Conservation (phyloP, 2,888 invertebrate genomes). For the Oxycera nigricornis region DNA sequence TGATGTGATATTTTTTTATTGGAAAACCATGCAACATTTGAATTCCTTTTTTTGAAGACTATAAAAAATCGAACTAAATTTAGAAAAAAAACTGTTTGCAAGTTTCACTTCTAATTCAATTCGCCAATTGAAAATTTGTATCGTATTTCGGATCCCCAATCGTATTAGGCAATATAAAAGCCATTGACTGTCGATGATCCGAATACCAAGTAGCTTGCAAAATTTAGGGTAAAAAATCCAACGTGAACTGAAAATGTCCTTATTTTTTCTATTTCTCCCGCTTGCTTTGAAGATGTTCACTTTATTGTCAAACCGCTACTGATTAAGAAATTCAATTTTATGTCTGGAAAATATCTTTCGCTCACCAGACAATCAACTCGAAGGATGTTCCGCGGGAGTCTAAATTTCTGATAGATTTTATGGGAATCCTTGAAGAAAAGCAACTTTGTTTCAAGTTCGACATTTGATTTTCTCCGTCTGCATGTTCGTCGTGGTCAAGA, state of each 20-base stretch:
- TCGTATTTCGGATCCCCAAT: not conserved
- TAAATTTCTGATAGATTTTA: too few species aligned
- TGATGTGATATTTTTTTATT: too few species aligned
- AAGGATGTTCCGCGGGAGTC: too few species aligned
- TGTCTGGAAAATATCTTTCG: too few species aligned
- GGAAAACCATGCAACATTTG: too few species aligned
- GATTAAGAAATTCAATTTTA: slow-evolving; percentile 37
- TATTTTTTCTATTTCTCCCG: not conserved
- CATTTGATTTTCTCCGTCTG: too few species aligned
- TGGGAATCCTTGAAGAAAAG: too few species aligned
- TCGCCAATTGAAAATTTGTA: slow-evolving; percentile 22
- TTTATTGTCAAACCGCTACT: not conserved
- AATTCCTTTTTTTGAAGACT: not conserved
- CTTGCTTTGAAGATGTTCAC: slow-evolving; percentile 18
- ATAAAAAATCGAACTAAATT: not conserved
- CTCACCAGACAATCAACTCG: too few species aligned
- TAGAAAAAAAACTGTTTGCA: not conserved
- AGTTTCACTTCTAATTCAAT: slow-evolving; percentile 19
- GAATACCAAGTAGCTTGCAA: slow-evolving; percentile 27
- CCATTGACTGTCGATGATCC: slow-evolving; percentile 32
- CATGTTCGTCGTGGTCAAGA: too few species aligned
- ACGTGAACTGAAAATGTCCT: not conserved
- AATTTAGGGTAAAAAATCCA: too few species aligned
- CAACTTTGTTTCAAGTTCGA: too few species aligned
- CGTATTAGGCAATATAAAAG: slow-evolving; percentile 20